Base-by-base conservation (phyloP, 64 coral and sea anemone genomes). In the Acropora yongei region DNA sequence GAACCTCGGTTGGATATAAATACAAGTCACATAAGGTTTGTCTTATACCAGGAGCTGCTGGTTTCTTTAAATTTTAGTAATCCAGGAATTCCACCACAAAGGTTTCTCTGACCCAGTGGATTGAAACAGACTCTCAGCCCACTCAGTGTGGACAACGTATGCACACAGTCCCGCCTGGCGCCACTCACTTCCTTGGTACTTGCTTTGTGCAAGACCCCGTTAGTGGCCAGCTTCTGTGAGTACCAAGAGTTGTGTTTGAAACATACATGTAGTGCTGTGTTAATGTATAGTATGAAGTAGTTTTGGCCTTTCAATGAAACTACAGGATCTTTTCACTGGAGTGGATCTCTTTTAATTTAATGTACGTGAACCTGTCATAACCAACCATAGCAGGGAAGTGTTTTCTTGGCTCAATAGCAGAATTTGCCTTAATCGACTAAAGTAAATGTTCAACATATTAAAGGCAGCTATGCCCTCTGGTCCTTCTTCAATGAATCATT, bases 171-270 rank as follows among this genome's bases (percentile, higher is more conserved):
- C 74, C 74, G 1, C 74, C 87, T 47, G 75, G 74, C 74, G 49
- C 87, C 51, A 12, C 1, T 41, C 74, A 78, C 39, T 89, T 78
- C 41, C 19, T 79, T 7, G 74, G 74, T 46, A 78, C 12, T 46
- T 78, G 74, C 74, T 61, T 50, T 78, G 74, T 89, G 74, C 74
- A 77, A 89, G 87, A 89, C 47, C 87, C 88, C 55, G 76, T 79
- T 16, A 79, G 14, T 66, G 57, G 53, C 41, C 88, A 89, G 47
- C 50, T 89, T 57, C 53, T 89, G 88, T 79, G 49, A 73, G n/a
- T n/a, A n/a, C n/a, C n/a, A n/a, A n/a, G n/a, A n/a, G n/a, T n/a
- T n/a, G n/a, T n/a, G n/a, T n/a, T n/a, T n/a, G n/a, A n/a, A n/a
- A n/a, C n/a, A n/a, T n/a, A n/a, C n/a, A n/a, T n/a, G n/a, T n/a